Percentiles rank a stretch among this genome's conserved stretches.
Conservation (phyloP, 2,113 vertebrate species). For the Phalacrocorax pelagicus region DNA sequence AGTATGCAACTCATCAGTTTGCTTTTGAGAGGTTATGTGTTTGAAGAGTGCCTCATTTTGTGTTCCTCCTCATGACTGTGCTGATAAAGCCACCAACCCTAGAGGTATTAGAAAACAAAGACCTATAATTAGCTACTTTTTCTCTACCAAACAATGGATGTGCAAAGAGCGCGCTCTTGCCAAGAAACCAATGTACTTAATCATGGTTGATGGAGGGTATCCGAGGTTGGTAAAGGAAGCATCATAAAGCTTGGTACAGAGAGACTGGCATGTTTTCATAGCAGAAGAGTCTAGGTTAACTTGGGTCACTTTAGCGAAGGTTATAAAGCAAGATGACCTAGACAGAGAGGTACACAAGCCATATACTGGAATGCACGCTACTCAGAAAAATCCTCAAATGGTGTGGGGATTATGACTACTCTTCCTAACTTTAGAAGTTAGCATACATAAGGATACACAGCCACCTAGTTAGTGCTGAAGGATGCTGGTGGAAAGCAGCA, state of each 20-base stretch:
- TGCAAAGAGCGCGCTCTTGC: neutral
- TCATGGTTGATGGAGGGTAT: neutral
- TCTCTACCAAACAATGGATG: neutral
- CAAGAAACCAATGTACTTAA: neutral
- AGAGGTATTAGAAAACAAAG: neutral
- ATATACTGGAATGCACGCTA: neutral
- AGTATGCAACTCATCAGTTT: neutral
- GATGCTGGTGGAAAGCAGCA: neutral
- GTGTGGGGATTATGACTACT: neutral
- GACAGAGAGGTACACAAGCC: neutral
- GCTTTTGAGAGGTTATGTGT: neutral
- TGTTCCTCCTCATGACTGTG: neutral
- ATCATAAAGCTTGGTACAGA: neutral
- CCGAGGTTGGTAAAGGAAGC: neutral
- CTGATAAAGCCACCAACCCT: neutral
- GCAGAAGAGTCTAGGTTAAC: neutral
- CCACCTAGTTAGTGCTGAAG: conserved; percentile 17
- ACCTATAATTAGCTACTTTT: neutral
- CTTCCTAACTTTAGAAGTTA: neutral
- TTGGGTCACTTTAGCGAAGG: neutral
- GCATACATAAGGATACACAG: neutral
- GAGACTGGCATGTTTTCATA: neutral
- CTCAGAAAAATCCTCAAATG: neutral
- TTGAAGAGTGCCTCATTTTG: neutral
- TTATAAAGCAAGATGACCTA: neutral